phyloP scores from a whole-genome alignment of 1,140 invertebrate species.

The Drosophila kikkawai region DNA sequence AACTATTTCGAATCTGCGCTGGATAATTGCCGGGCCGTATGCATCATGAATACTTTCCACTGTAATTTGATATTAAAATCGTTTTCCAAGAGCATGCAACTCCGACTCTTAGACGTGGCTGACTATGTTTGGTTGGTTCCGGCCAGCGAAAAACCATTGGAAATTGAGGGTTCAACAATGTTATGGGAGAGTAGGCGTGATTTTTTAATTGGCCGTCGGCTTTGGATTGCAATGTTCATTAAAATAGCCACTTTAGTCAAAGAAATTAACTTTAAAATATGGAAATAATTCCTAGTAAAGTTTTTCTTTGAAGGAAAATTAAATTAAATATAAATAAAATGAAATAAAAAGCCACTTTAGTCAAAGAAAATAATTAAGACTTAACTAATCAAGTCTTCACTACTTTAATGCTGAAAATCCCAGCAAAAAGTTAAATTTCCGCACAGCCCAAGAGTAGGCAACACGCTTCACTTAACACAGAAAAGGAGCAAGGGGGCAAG shows the following conservation, averaged over 20 bases:
- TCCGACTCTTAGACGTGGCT: slow-evolving; percentile 16
- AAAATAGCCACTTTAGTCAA: no score
- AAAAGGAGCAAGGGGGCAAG: no score
- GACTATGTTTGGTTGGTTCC: slow-evolving; percentile 4
- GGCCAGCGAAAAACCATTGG: slow-evolving; percentile 12
- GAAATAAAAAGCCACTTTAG: no score
- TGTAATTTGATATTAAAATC: slow-evolving; percentile 48
- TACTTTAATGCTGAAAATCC: background rate
- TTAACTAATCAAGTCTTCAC: background rate
- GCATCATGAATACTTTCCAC: slow-evolving; percentile 44
- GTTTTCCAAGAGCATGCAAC: slow-evolving; percentile 25
- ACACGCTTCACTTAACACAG: slow-evolving; percentile 5
- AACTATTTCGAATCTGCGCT: slow-evolving; percentile 47
- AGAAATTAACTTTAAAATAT: background rate
- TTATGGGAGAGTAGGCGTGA: background rate
- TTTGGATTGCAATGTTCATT: background rate
- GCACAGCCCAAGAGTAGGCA: slow-evolving; percentile 38
- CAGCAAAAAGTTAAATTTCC: background rate
- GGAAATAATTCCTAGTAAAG: background rate
- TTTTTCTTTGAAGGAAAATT: background rate
- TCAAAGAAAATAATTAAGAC: no score
- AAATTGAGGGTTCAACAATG: slow-evolving; percentile 19
- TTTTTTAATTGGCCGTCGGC: slow-evolving; percentile 17
- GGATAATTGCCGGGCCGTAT: slow-evolving; percentile 36
- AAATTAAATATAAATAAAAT: no score